phyloP scores from a whole-genome alignment of 2,113 vertebrate genomes.

The Emydocephalus ijimae region DNA sequence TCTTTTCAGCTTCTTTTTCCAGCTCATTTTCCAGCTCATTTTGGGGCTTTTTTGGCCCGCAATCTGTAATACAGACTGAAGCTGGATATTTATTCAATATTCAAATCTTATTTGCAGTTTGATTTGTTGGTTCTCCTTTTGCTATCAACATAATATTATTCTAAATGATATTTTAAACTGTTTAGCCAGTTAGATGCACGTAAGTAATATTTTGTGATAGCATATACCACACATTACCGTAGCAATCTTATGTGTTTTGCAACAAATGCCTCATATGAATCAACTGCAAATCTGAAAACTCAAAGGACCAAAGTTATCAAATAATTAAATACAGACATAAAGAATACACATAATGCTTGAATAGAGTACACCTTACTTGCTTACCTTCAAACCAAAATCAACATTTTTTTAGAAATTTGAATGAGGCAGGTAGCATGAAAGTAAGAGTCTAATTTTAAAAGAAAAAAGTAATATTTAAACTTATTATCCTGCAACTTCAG shows the following conservation, averaged over 20 bases:
- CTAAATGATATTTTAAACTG: conserved; percentile 30
- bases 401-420: neutral
- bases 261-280: neutral
- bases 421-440: neutral
- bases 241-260: conserved; percentile 23
- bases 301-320: neutral
- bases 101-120: neutral
- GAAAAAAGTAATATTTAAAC: neutral
- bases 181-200: conserved; percentile 30
- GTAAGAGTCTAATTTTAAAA: neutral
- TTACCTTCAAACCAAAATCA: conserved; percentile 1
- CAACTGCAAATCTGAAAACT: neutral
- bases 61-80: neutral
- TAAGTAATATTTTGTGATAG: conserved; percentile 4
- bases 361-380: neutral
- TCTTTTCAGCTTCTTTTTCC: too few species aligned
- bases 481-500: neutral
- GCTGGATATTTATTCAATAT: too few species aligned
- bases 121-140: neutral
- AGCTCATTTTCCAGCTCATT: too few species aligned
- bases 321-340: neutral
- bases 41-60: too few species aligned
- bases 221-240: conserved; percentile 30
- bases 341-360: conserved; percentile 3
- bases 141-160: neutral